A percentile compares a stretch with the other conserved stretches of the same genome.
Conservation (phyloP, 1,140 invertebrate genomes). For the Helicoverpa armigera region DNA sequence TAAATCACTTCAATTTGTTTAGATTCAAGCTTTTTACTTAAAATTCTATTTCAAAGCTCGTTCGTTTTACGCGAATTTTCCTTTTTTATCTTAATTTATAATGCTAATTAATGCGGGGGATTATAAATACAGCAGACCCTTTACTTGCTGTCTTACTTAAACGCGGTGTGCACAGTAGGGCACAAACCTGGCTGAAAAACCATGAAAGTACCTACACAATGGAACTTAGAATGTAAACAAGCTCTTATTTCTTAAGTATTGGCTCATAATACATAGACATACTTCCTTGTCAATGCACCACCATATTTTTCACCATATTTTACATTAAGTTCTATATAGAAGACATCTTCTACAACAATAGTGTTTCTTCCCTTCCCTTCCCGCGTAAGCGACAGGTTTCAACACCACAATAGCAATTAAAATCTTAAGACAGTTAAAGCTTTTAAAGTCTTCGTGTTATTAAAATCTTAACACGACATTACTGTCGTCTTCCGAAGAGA, state of each 20-base stretch:
- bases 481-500: background rate
- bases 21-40: background rate
- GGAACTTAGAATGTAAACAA: no score
- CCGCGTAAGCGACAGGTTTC: background rate
- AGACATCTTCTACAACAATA: background rate
- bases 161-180: background rate
- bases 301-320: no score
- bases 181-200: background rate
- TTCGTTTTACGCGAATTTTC: conserved; percentile 13
- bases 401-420: conserved; percentile 14
- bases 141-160: conserved; percentile 3
- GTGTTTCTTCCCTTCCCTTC: background rate
- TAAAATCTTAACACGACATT: conserved; percentile 21
- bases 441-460: conserved; percentile 30
- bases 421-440: conserved; percentile 16
- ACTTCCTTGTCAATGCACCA: no score
- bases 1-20: background rate
- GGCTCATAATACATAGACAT: no score
- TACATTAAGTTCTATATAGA: background rate
- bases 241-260: no score
- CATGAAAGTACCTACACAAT: background rate
- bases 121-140: conserved; percentile 35
- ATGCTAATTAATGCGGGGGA: conserved; percentile 34
- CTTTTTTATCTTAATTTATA: conserved; percentile 34
- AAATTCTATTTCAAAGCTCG: conserved; percentile 6